Conservation (phyloP, 2,113 vertebrate species). For the Dicentrarchus labrax region DNA sequence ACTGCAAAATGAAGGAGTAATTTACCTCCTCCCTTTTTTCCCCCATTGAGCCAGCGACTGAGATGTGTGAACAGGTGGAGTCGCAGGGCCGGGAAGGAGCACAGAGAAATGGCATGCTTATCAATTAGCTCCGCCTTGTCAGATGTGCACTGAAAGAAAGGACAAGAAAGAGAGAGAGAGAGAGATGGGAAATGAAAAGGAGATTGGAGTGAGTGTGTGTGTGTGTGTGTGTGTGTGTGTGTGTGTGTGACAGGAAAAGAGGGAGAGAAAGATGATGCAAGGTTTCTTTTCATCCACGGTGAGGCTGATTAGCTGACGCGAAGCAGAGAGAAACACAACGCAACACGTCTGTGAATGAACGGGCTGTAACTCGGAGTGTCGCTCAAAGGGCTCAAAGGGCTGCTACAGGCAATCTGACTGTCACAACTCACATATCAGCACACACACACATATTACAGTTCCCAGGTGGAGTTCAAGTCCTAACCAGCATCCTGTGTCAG, state of each 20-base stretch:
- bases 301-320: constrained; percentile 18
- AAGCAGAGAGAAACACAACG: not conserved
- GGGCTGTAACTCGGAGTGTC: constrained; percentile 6
- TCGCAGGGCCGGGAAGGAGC: constrained; percentile 6
- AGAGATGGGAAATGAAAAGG: constrained; percentile 14
- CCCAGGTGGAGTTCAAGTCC: not conserved
- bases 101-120: constrained; percentile 28
- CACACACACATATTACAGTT: not conserved
- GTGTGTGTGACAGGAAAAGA: constrained; percentile 6
- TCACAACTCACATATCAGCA: not conserved
- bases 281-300: constrained; percentile 27
- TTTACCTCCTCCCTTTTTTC: constrained; percentile 16
- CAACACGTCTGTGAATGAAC: constrained; percentile 16
- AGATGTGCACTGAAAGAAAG: constrained; percentile 30
- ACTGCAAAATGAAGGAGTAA: constrained; percentile 48
- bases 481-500: not conserved
- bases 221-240: not conserved
- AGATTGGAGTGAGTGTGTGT: not conserved
- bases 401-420: constrained; percentile 6
- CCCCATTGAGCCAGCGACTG: not conserved
- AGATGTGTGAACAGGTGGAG: constrained; percentile 48
- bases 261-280: constrained; percentile 5
- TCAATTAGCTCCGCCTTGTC: constrained; percentile 49
- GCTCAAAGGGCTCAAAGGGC: not conserved
- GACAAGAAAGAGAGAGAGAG: not conserved